Evolutionary conservation across 2,113 vertebrate species (phyloP).

Genomic region (Monarcha castaneiventris): DNA sequence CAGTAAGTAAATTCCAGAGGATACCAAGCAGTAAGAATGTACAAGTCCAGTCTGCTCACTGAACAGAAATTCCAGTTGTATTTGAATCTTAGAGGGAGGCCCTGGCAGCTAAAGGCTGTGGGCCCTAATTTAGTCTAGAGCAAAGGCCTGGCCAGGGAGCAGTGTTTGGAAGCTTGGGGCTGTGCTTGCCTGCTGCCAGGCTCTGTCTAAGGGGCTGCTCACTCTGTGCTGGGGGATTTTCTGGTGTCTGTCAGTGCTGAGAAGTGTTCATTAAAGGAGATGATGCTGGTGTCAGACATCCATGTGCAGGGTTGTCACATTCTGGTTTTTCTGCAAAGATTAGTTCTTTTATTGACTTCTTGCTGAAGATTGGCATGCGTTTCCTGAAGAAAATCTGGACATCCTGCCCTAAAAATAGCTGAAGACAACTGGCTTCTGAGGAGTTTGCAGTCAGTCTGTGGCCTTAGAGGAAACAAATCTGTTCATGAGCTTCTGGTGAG

Average conservation of each 20-base stretch:
- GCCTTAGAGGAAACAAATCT: slow-evolving; percentile 62
- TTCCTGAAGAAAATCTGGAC: slow-evolving; percentile 58
- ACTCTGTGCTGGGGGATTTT: not conserved
- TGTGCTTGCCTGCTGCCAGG: not conserved
- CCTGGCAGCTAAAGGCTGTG: not conserved
- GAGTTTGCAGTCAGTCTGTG: slow-evolving; percentile 53
- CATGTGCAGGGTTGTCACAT: slow-evolving; percentile 3
- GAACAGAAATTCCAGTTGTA: not conserved
- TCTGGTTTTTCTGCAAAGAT: slow-evolving; percentile 41
- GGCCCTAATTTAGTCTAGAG: not conserved
- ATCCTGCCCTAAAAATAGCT: slow-evolving; percentile 49
- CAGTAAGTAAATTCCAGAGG: not conserved
- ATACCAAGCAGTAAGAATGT: not conserved
- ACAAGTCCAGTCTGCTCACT: not conserved
- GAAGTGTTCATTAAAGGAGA: not conserved
- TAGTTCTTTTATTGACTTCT: slow-evolving; percentile 17
- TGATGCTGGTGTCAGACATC: slow-evolving; percentile 36
- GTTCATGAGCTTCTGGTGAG: slow-evolving; percentile 21
- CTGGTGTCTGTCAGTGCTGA: slow-evolving; percentile 23
- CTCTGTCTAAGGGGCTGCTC: not conserved
- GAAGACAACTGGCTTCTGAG: slow-evolving; percentile 37
- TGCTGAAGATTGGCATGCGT: slow-evolving; percentile 40
- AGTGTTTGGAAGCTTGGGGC: not conserved
- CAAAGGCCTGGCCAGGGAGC: not conserved
- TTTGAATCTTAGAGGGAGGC: not conserved